Evolutionary conservation across 2,797 vertebrate species (phyloP).

Genomic region (Pyrocephalus nanus): DNA sequence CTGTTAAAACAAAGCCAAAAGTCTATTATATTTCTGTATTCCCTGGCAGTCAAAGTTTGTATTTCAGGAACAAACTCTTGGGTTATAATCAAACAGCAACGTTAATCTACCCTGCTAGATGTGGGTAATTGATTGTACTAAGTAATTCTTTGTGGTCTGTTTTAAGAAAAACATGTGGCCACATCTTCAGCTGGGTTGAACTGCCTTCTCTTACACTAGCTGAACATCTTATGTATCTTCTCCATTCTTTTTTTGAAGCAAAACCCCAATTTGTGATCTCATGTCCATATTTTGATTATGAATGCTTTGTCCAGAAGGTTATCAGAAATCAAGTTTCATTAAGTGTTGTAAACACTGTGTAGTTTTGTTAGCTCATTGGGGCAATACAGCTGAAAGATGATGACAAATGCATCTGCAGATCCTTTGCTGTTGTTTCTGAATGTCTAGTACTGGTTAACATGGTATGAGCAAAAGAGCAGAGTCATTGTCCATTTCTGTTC

Average conservation of each 20-base stretch:
- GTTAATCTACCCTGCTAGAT: constrained; percentile 13
- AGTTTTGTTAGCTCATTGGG: not conserved
- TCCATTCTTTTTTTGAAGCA: not conserved
- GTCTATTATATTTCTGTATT: constrained; percentile 7
- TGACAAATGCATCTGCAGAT: not conserved
- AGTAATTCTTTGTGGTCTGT: constrained; percentile 16
- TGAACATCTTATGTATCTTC: not conserved
- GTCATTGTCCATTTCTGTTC: constrained; percentile 22
- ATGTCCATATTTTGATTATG: not conserved
- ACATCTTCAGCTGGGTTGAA: not conserved
- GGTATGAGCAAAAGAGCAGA: not conserved
- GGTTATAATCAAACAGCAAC: not conserved
- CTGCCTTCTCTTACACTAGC: not conserved
- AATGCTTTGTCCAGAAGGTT: not conserved
- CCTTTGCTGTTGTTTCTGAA: not conserved
- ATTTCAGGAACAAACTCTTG: constrained; percentile 32
- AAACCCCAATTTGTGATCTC: not conserved
- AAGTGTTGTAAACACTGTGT: not conserved
- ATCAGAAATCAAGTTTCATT: not conserved
- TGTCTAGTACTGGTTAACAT: not conserved
- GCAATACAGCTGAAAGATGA: not conserved
- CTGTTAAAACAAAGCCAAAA: constrained; percentile 21
- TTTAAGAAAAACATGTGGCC: not conserved
- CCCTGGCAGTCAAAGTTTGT: not conserved
- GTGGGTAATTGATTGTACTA: constrained; percentile 3